A percentile compares a stretch with the other conserved stretches of the same genome.
Evolutionary conservation across 2,888 invertebrate species (phyloP).

Genomic region (Diogma glabrata): DNA sequence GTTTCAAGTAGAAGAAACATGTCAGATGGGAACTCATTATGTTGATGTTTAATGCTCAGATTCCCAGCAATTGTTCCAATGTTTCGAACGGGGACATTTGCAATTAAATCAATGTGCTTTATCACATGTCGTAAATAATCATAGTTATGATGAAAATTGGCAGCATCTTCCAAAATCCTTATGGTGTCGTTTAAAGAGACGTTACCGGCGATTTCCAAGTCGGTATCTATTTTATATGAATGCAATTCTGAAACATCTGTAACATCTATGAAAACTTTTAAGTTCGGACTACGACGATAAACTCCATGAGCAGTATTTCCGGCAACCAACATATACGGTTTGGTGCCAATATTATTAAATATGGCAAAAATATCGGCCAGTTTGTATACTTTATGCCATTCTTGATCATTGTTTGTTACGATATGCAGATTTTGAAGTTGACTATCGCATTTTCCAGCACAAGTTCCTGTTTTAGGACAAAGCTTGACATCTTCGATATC

Average conservation of each 20-base stretch:
- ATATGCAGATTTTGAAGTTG: conserved; percentile 19
- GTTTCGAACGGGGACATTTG: conserved; percentile 62
- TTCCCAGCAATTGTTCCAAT: conserved; percentile 47
- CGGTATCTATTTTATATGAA: conserved; percentile 13
- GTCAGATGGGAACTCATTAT: conserved; percentile 45
- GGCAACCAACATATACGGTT: conserved; percentile 46
- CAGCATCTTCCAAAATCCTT: conserved; percentile 29
- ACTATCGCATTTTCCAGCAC: conserved; percentile 20
- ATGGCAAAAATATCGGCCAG: conserved; percentile 41
- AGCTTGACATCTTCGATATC: conserved; percentile 38
- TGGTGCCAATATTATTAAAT: conserved; percentile 35
- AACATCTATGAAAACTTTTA: conserved; percentile 46
- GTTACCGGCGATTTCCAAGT: conserved; percentile 29
- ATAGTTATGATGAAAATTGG: conserved; percentile 36
- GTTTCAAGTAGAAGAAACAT: conserved; percentile 37
- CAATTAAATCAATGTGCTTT: conserved; percentile 57
- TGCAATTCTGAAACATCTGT: conserved; percentile 43
- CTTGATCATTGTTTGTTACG: conserved; percentile 42
- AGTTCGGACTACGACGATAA: conserved; percentile 20
- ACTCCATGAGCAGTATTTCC: conserved; percentile 60
- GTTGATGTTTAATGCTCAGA: conserved; percentile 40
- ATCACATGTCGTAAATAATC: conserved; percentile 48
- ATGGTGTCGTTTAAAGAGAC: conserved; percentile 30
- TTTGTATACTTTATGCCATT: conserved; percentile 43
- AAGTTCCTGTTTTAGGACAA: conserved; percentile 26